phyloP scores from a whole-genome alignment of 2,113 vertebrate species.

The Gallinago undulata region DNA sequence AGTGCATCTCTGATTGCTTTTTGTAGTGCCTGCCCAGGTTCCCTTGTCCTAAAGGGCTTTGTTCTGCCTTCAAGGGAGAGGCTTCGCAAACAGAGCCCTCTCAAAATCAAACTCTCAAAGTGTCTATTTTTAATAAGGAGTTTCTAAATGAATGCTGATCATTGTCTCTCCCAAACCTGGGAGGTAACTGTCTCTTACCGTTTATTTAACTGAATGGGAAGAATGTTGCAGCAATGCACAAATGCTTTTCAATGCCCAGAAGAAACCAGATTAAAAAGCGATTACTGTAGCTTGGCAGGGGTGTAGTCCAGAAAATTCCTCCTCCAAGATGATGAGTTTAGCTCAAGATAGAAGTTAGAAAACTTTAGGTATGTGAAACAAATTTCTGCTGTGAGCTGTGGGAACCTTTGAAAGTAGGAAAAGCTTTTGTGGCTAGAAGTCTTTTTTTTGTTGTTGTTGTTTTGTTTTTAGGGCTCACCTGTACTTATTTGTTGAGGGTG shows the following conservation, averaged over 20 bases:
- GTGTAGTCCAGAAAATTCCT: not conserved
- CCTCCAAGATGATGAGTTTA: not conserved
- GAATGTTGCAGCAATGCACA: not conserved
- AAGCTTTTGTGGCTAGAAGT: not conserved
- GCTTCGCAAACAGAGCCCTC: accelerated
- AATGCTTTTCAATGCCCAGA: not conserved
- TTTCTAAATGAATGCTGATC: too few relatives aligned
- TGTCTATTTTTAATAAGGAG: not conserved
- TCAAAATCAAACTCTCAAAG: not conserved
- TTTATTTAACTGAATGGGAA: not conserved
- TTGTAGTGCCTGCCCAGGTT: not conserved
- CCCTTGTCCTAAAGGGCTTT: not conserved
- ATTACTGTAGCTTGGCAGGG: not conserved
- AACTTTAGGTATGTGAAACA: not conserved
- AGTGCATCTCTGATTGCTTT: not conserved
- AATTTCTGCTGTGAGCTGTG: not conserved
- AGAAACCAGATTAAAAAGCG: not conserved
- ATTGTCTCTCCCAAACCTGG: too few relatives aligned
- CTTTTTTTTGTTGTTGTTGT: not conserved
- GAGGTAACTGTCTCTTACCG: not conserved
- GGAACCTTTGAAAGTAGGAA: not conserved
- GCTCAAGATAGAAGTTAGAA: not conserved
- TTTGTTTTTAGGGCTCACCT: not conserved
- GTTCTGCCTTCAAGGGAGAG: not conserved
- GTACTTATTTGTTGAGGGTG: not conserved